Base-by-base conservation (phyloP, 1,140 invertebrate species). In the Oncopodura yosiiana region DNA sequence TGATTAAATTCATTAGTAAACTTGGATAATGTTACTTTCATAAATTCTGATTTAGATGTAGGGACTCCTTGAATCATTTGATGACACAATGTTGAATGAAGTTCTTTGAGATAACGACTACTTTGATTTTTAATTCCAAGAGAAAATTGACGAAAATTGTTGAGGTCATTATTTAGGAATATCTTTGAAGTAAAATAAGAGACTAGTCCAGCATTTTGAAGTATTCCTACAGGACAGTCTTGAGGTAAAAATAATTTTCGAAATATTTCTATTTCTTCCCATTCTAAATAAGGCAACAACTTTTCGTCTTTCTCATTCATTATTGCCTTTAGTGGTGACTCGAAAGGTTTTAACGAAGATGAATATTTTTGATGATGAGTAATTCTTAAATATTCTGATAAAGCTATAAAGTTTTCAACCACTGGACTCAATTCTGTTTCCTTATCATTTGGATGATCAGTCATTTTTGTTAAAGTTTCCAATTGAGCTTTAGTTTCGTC, bases 261-360 rank as follows among this genome's bases (percentile, higher is more conserved):
- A 36, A 58, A 56, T 49, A 43, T 50, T 39, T 56, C 49, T 26
- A 18, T 43, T 30, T 62, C 61, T 29, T 62, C 56, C 56, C 61
- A 59, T 44, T 30, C 19, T 19, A 60, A 43, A 27, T 60, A 60
- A 5, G 45, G 36, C 18, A 4, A 14, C n/a, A 55, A 8, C 19
- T 8, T 3, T 6, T 37, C 26, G 6, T 27, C 21, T 3, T 2
- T 3, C 16, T 9, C 11, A 26, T 23, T 30, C 14, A 29, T 5
- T 41, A n/a, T n/a, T n/a, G n/a, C n/a, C n/a, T n/a, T n/a, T n/a
- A n/a, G 27, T 12, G 30, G 8, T 12, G 8, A 48, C 21, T 3
- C 5, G n/a, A n/a, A n/a, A 21, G 44, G 53, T 16, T 16, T 16
- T 3, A 18, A 23, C 6, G 48, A 48, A 2, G 36, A 18, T 27